Evolutionary conservation across 2,888 invertebrate species (phyloP).

Genomic region (Epiblema foenella): DNA sequence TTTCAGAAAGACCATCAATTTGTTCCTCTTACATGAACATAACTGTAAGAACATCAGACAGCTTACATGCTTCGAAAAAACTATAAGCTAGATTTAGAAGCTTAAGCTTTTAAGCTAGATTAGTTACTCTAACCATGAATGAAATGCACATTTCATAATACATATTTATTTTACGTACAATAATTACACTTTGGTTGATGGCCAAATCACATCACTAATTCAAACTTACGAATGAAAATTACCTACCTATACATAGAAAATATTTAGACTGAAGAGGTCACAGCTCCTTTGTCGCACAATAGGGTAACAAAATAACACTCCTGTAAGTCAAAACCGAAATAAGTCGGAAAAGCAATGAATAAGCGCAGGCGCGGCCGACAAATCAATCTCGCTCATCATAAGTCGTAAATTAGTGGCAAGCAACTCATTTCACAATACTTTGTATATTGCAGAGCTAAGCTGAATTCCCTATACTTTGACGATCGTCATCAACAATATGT

Average conservation of each 20-base stretch:
- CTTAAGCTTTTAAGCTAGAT: too few species aligned
- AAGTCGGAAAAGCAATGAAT: constrained; percentile 11
- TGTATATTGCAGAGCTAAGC: neutral
- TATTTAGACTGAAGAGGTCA: constrained; percentile 1
- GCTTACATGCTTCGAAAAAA: too few species aligned
- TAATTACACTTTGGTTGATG: constrained; percentile 52
- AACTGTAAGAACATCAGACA: too few species aligned
- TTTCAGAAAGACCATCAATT: too few species aligned
- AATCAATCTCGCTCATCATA: constrained; percentile 16
- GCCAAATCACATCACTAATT: constrained; percentile 42
- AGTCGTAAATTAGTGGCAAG: constrained; percentile 7
- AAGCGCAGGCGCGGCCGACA: constrained; percentile 8
- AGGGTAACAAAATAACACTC: constrained; percentile 3
- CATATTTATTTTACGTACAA: constrained; percentile 53
- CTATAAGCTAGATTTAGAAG: too few species aligned
- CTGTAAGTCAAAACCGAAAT: constrained; percentile 13
- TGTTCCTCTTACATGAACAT: too few species aligned
- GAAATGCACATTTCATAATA: constrained; percentile 45
- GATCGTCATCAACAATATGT: neutral
- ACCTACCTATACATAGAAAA: neutral
- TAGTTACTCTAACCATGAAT: constrained; percentile 2
- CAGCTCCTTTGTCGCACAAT: too few species aligned
- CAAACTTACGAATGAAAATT: constrained; percentile 1
- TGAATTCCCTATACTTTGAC: neutral
- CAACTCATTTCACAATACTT: constrained; percentile 16